These are phyloP conservation scores for Porites evermanni DNA, from an alignment of 92 coral and sea anemone genomes.

Conservation along the genomic window DNA sequence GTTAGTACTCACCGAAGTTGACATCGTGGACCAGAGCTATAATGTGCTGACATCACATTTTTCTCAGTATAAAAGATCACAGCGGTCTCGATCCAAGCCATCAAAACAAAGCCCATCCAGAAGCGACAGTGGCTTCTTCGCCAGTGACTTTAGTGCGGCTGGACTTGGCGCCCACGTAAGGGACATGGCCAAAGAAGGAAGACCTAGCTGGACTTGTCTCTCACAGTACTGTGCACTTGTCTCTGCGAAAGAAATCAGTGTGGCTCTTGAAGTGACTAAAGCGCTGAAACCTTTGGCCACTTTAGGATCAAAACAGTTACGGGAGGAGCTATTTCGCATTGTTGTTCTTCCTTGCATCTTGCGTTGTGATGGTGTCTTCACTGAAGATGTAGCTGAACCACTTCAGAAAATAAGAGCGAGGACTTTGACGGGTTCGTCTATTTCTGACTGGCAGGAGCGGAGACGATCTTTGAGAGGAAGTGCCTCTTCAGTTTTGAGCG, in stretches of 20 bases:
- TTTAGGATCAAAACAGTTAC: slow-evolving; percentile 76
- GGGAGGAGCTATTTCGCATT: slow-evolving; percentile 79
- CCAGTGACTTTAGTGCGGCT: slow-evolving; percentile 58
- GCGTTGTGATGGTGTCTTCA: slow-evolving; percentile 63
- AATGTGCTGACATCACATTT: slow-evolving; percentile 27
- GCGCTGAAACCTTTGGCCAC: slow-evolving; percentile 79
- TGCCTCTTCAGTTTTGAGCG: slow-evolving; percentile 4
- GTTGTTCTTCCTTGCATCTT: slow-evolving; percentile 86
- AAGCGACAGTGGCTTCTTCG: slow-evolving; percentile 73
- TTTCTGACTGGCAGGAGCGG: slow-evolving; percentile 15
- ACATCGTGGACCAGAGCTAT: slow-evolving; percentile 30
- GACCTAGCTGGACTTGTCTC: slow-evolving; percentile 79
- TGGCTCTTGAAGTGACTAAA: slow-evolving; percentile 73
- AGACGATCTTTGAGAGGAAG: slow-evolving; percentile 25
- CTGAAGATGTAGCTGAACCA: slow-evolving; percentile 36
- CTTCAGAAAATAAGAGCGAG: slow-evolving; percentile 23
- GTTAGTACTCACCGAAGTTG: slow-evolving; percentile 76
- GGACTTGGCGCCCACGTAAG: slow-evolving; percentile 27
- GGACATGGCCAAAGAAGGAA: slow-evolving; percentile 41
- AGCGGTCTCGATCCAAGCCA: slow-evolving; percentile 58
- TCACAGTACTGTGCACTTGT: slow-evolving; percentile 80
- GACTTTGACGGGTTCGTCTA: slow-evolving; percentile 7
- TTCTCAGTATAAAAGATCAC: slow-evolving; percentile 36
- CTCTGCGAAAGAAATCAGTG: slow-evolving; percentile 58
- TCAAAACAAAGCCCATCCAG: slow-evolving; percentile 67